A percentile compares a stretch with the other conserved stretches of the same genome.
These are phyloP conservation scores for Agrochola lota DNA, from an alignment of 2,888 invertebrate genomes.

Conservation along the genomic window DNA sequence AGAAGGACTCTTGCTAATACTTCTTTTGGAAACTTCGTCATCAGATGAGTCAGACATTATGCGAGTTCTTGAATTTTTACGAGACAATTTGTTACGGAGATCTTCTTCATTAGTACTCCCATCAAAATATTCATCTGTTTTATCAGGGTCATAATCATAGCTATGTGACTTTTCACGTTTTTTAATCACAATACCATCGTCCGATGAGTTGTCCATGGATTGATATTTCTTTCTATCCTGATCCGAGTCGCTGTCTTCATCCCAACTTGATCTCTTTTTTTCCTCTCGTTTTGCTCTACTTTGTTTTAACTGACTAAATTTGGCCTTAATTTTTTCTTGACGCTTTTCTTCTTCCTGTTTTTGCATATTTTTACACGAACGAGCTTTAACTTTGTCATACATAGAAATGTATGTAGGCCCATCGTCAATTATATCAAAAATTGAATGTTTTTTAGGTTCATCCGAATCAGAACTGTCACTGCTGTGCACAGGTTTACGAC, in stretches of 20 bases:
- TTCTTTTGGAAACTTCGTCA: slow-evolving; percentile 91
- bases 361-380: slow-evolving; percentile 98
- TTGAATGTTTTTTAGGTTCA: slow-evolving; percentile 96
- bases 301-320: slow-evolving; percentile 96
- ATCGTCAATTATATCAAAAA: slow-evolving; percentile 97
- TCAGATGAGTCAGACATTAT: slow-evolving; percentile 95
- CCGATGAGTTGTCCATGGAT: slow-evolving; percentile 90
- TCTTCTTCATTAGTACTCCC: slow-evolving; percentile 88
- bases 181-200: slow-evolving; percentile 86
- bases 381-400: slow-evolving; percentile 99
- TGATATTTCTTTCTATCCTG: slow-evolving; percentile 84
- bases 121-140: slow-evolving; percentile 87
- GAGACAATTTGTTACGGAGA: slow-evolving; percentile 90
- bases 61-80: slow-evolving; percentile 93
- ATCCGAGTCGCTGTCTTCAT: slow-evolving; percentile 95
- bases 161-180: slow-evolving; percentile 89
- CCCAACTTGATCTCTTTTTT: slow-evolving; percentile 97
- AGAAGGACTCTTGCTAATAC: slow-evolving; percentile 83
- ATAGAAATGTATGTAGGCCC: slow-evolving; percentile 98
- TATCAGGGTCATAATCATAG: slow-evolving; percentile 83
- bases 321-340: slow-evolving; percentile 96
- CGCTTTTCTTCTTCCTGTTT: slow-evolving; percentile 97
- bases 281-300: slow-evolving; percentile 96
- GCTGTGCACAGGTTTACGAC: slow-evolving; percentile 88
- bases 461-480: slow-evolving; percentile 94